These are phyloP conservation scores for Xestia ashworthii DNA, from an alignment of 2,888 invertebrate genomes.

Conservation along the genomic window DNA sequence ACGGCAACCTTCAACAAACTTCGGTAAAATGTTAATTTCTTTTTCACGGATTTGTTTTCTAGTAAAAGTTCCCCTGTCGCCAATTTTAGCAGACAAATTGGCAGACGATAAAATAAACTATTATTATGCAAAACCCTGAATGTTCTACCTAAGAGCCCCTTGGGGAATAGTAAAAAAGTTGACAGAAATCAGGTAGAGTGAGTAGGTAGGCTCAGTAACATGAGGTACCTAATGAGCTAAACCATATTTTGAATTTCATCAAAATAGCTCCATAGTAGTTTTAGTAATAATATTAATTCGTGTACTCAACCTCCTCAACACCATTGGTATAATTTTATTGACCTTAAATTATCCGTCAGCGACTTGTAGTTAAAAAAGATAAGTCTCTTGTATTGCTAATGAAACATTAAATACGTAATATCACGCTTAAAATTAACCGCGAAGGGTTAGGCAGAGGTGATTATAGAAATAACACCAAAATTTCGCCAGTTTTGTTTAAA, in stretches of 20 bases:
- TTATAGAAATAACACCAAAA: background rate
- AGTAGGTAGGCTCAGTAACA: background rate
- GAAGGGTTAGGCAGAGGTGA: background rate
- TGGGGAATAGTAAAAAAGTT: constrained; percentile 16
- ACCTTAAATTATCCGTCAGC: background rate
- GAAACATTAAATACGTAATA: background rate
- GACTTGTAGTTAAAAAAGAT: background rate
- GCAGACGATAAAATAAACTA: constrained; percentile 28
- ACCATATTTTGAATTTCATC: constrained; percentile 4
- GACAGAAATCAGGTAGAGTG: background rate
- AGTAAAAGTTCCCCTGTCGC: constrained; percentile 3
- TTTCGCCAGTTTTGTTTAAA: no score
- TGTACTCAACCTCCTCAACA: background rate
- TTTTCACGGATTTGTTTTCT: constrained; percentile 31
- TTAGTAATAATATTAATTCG: background rate
- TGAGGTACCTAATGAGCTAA: background rate
- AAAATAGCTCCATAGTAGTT: background rate
- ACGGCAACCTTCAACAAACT: constrained; percentile 31
- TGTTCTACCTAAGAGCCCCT: background rate
- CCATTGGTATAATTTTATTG: background rate
- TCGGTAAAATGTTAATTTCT: constrained; percentile 38
- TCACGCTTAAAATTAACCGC: background rate
- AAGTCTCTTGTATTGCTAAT: background rate
- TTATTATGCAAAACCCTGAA: constrained; percentile 32
- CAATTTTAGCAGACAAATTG: constrained; percentile 13